These are phyloP conservation scores for Papilio polytes DNA, from an alignment of 1,140 invertebrate genomes.

Conservation along the genomic window DNA sequence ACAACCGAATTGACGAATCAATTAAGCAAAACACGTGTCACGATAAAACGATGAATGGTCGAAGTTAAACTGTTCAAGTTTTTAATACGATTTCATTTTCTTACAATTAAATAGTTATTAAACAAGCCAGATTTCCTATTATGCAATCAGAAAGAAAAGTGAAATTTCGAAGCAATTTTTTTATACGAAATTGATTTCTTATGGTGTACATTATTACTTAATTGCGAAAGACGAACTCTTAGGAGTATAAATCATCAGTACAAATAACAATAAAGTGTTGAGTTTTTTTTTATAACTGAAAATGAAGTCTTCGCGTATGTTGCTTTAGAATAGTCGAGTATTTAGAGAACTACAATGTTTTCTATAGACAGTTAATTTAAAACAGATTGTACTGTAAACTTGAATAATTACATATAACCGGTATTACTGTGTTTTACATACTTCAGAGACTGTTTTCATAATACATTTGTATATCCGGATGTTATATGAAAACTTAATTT, in stretches of 20 bases:
- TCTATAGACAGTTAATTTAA: too few relatives aligned
- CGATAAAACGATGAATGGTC: background rate
- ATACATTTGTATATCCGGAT: background rate
- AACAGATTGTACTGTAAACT: too few relatives aligned
- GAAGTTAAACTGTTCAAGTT: conserved; percentile 17
- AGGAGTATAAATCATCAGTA: background rate
- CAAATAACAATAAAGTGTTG: background rate
- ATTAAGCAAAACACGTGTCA: conserved; percentile 22
- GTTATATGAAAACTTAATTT: background rate
- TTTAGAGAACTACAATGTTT: too few relatives aligned
- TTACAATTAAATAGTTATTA: conserved; percentile 24
- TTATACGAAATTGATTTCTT: background rate
- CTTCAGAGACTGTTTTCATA: background rate
- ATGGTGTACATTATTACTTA: background rate
- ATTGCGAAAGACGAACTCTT: background rate
- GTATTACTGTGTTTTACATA: background rate
- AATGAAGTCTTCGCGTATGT: background rate
- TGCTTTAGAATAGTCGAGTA: too few relatives aligned
- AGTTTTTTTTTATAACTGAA: background rate
- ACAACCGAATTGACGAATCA: conserved; percentile 19
- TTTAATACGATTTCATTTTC: conserved; percentile 19
- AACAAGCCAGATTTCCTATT: background rate
- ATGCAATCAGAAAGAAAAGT: conserved; percentile 1
- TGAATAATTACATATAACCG: too few relatives aligned
- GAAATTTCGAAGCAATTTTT: background rate